Base-by-base conservation (phyloP, 2,888 invertebrate species). In the Dorcus parallelipipedus region DNA sequence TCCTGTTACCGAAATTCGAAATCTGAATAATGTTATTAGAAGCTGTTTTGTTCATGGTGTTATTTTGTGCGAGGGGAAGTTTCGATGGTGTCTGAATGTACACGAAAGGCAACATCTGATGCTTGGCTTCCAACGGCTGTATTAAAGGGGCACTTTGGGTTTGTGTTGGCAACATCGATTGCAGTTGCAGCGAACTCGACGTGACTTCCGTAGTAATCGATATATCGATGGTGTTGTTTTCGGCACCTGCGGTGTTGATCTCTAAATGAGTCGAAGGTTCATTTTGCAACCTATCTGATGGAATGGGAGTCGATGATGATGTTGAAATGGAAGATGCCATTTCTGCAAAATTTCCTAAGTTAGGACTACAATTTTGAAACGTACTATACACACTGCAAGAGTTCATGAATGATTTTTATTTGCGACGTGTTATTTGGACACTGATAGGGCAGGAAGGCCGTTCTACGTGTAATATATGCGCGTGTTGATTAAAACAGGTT, bases 81-180 rank as follows among this genome's bases (percentile, higher is more conserved):
- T 52, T 66, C 10, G 80, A 78, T 0, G 82, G 81, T 23, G 83
- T 82, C 72, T 85, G 84, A 56, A 85, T 83, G 68, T 85, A 85
- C 41, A 85, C 83, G 64, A 85, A 78, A 66, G 84, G 84, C n/a
- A 84, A 78, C 64, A 84, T 76, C 43, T 80, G 72, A 40, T 74
- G 67, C 66, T 76, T 76, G 54, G 73, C 59, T 45, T 47, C 48
- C 17, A 64, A 59, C 41, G 57, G 56, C 43, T 65, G 66, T 6
- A 64, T 54, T n/a, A 63, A 39, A 39, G 43, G 56, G 10, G 56
- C 52, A 20, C 39, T 53, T 57, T 54, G 60, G 10, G 71, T 50
- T 42, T 66, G 66, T 52, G 66, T 63, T 51, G 62, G 56, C 41
- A 64, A 53, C 41, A 47, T 38, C 47, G 54, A 47, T 49, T 56